Base-by-base conservation (phyloP, 2,113 vertebrate species). In the Paramormyrops kingsleyae region DNA sequence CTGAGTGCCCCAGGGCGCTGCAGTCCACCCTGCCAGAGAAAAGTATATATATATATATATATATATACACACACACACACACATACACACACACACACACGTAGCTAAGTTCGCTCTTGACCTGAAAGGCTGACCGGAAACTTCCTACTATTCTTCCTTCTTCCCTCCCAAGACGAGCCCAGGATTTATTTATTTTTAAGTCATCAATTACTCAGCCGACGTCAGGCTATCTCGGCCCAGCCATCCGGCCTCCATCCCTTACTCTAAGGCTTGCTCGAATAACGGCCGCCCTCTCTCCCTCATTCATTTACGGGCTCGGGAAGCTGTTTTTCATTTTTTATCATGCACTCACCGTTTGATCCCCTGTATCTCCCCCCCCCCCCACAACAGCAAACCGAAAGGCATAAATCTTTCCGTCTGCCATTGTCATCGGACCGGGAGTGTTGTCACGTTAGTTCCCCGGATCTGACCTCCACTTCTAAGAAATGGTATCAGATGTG, bases 171-270 rank as follows among this genome's bases (percentile, higher is more conserved):
- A 95, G 89, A 94, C 96, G 96, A 97, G 95, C 94, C 95, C 95
- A 95, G 94, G 94, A 96, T 97, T 97, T 97, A 96, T 97, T 97
- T 80, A 19, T 80, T 80, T 97, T 97, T 96, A 97, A 98, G 96
- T 97, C 97, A 97, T 97, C 97, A 96, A 96, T 98, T 97, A 97
- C 97, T 98, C 97, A 97, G 97, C 97, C 95, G 96, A 49, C 96
- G 93, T 94, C 95, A 93, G 94, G 94, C 96, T 97, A 97, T 97
- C 96, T 97, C 94, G 95, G 95, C 96, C 95, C 95, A 94, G 95
- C 97, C 97, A 97, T 98, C 97, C 97, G 97, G 96, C 96, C 95
- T 95, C 96, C 97, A 96, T 97, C 96, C 97, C 97, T 97, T 95
- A 97, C 97, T 97, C 96, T 96, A 95, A 96, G 96, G 96, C 96